These are phyloP conservation scores for Craseonycteris thonglongyai DNA, from an alignment of 2,113 vertebrate species.

Conservation along the genomic window DNA sequence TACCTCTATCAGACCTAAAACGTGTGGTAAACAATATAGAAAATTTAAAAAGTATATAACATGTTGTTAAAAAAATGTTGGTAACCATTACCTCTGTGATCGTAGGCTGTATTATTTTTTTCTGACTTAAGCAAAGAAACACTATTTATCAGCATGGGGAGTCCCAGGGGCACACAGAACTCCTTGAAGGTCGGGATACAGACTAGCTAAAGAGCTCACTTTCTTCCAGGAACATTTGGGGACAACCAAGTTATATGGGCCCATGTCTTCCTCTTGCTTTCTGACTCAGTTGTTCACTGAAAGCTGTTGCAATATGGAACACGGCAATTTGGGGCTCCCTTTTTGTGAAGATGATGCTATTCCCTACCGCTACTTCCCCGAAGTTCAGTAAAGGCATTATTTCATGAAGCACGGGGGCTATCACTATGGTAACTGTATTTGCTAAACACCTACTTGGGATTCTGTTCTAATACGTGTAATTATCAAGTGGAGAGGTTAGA, in stretches of 20 bases:
- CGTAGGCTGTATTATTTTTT: background rate
- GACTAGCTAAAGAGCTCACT: background rate
- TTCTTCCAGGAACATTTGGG: background rate
- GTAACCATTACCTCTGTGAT: slow-evolving; percentile 45
- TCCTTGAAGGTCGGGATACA: background rate
- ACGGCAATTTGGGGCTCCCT: background rate
- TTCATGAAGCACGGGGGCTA: background rate
- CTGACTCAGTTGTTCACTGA: background rate
- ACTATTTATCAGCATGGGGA: slow-evolving; percentile 30
- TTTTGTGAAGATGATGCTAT: background rate
- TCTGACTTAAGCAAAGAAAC: slow-evolving; percentile 30
- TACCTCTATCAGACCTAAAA: slow-evolving; percentile 62
- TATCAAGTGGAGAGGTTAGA: background rate
- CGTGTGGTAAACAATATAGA: background rate
- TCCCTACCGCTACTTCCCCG: background rate
- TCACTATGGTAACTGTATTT: background rate
- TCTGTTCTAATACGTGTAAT: background rate
- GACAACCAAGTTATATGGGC: background rate
- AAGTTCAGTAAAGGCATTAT: background rate
- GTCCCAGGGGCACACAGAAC: background rate
- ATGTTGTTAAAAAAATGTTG: slow-evolving; percentile 58
- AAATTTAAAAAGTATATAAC: slow-evolving; percentile 53
- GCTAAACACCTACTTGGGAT: background rate
- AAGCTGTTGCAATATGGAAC: background rate
- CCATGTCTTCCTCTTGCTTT: background rate